These are phyloP conservation scores for Drosophila sturtevanti DNA, from an alignment of 1,140 invertebrate genomes.

Conservation along the genomic window DNA sequence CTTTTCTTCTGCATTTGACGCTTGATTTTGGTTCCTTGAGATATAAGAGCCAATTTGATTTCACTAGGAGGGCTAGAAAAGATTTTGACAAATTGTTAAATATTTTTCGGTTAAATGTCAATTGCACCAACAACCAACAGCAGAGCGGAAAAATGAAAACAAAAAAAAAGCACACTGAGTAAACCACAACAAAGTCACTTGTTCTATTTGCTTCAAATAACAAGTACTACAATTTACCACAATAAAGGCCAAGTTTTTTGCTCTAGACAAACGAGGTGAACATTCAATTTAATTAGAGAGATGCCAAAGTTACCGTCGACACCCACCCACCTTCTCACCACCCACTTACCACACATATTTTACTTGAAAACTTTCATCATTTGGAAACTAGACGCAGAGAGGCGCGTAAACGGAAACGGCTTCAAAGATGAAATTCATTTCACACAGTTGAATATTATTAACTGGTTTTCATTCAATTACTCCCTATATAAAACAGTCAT, in stretches of 20 bases:
- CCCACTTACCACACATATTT: neutral
- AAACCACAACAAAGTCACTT: constrained; percentile 64
- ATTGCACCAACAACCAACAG: neutral
- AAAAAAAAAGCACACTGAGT: constrained; percentile 33
- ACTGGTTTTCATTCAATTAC: neutral
- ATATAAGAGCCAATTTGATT: constrained; percentile 46
- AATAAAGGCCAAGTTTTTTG: constrained; percentile 50
- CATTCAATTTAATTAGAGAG: constrained; percentile 54
- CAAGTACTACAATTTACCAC: constrained; percentile 41
- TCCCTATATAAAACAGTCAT: too few relatives aligned
- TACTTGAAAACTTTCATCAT: constrained; percentile 6
- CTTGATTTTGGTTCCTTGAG: constrained; percentile 15
- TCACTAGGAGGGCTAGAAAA: neutral
- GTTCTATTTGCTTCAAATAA: neutral
- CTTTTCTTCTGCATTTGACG: constrained; percentile 30
- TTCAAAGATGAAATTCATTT: constrained; percentile 3
- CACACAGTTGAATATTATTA: neutral
- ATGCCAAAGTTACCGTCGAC: constrained; percentile 16
- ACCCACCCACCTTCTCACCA: neutral
- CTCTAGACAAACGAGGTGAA: constrained; percentile 31
- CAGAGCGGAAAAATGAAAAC: constrained; percentile 35
- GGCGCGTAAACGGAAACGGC: neutral
- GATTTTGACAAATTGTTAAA: constrained; percentile 28
- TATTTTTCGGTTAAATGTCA: constrained; percentile 26
- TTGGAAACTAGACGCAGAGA: neutral